Evolutionary conservation across 2,113 vertebrate genomes (phyloP).

Genomic region (Ariopsis seemanni): DNA sequence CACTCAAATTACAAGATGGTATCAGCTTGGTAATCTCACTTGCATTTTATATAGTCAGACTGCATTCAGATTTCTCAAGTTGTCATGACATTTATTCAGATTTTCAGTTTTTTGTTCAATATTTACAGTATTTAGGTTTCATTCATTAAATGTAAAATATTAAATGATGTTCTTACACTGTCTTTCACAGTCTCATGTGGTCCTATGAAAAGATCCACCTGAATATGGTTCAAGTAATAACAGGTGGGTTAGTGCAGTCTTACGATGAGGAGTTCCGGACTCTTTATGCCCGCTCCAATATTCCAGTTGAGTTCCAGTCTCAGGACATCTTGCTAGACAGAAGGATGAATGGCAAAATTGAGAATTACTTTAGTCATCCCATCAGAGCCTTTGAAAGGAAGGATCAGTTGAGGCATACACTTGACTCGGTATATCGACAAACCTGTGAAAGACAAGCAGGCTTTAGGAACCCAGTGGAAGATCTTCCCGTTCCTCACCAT

Average conservation of each 20-base stretch:
- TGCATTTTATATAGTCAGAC: not conserved
- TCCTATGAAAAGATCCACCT: slow-evolving; percentile 95
- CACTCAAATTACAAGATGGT: not conserved
- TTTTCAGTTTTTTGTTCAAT: not conserved
- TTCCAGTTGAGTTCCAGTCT: slow-evolving; percentile 73
- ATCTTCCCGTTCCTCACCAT: slow-evolving; percentile 62
- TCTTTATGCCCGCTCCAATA: slow-evolving; percentile 85
- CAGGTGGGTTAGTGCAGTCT: slow-evolving; percentile 87
- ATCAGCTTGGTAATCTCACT: not conserved
- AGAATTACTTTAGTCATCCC: slow-evolving; percentile 74
- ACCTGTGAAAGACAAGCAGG: slow-evolving; percentile 72
- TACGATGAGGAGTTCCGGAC: slow-evolving; percentile 97
- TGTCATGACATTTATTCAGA: not conserved
- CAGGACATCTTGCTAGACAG: slow-evolving; percentile 68
- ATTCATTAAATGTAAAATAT: not conserved
- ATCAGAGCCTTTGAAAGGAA: slow-evolving; percentile 74
- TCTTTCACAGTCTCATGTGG: slow-evolving; percentile 86
- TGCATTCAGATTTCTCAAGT: not conserved
- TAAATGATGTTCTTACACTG: slow-evolving; percentile 13
- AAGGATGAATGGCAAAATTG: slow-evolving; percentile 70
- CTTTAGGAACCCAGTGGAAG: slow-evolving; percentile 58
- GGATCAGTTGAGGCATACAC: slow-evolving; percentile 76
- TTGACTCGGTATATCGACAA: slow-evolving; percentile 81
- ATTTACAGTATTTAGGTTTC: not conserved
- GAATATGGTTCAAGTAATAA: slow-evolving; percentile 95